Conservation (phyloP, 1,140 invertebrate species). For the Drosophila santomea region DNA sequence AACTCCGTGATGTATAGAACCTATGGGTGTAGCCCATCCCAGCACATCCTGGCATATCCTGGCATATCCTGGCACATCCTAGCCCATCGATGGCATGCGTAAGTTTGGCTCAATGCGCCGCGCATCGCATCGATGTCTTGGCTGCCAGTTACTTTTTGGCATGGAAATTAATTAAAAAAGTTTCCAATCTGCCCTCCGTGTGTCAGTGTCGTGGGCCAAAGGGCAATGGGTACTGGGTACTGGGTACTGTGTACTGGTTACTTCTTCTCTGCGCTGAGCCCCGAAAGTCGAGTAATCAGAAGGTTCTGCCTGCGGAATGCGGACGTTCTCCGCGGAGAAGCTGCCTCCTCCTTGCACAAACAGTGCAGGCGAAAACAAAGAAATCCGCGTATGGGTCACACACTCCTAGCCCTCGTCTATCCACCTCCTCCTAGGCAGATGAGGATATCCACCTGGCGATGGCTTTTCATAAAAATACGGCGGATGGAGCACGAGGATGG, state of each 20-base stretch:
- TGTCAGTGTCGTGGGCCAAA: conserved; percentile 51
- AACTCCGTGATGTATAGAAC: not conserved
- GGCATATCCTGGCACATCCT: no score
- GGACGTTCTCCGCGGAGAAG: not conserved
- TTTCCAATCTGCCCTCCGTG: conserved; percentile 74
- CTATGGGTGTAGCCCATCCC: no score
- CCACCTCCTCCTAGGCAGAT: no score
- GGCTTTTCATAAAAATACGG: conserved; percentile 11
- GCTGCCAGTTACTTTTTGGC: conserved; percentile 40
- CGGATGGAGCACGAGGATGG: not conserved
- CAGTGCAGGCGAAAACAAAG: conserved; percentile 7
- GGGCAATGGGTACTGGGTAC: not conserved
- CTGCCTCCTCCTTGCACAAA: conserved; percentile 4
- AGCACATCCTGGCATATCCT: no score
- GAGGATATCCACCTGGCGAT: not conserved
- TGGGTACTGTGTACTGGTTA: not conserved
- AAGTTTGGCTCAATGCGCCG: conserved; percentile 52
- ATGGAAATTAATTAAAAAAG: conserved; percentile 83
- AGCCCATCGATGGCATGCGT: not conserved
- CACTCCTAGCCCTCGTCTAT: not conserved
- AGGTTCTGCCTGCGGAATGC: not conserved
- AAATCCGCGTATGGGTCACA: not conserved
- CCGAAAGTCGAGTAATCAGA: not conserved
- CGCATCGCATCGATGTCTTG: not conserved
- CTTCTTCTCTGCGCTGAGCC: not conserved